These are phyloP conservation scores for Andrena marginata DNA, from an alignment of 2,888 invertebrate species.

Conservation along the genomic window DNA sequence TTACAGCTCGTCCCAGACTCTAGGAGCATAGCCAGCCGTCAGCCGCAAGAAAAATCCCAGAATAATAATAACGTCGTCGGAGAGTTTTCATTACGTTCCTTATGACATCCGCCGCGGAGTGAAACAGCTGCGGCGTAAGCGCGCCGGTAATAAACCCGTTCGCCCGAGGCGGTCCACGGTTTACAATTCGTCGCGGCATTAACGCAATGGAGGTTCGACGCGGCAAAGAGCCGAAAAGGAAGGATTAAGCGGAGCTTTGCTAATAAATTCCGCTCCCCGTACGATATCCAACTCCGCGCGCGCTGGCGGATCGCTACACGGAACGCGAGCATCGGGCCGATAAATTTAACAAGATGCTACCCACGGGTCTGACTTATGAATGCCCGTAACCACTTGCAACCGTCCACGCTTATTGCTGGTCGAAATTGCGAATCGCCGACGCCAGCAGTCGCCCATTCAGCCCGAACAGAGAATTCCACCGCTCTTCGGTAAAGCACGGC, in stretches of 20 bases:
- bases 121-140: neutral
- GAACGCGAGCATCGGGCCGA: neutral
- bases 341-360: constrained; percentile 6
- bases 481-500: neutral
- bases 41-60: neutral
- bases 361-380: constrained; percentile 22
- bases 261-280: constrained; percentile 25
- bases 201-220: neutral
- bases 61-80: neutral
- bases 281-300: neutral
- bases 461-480: neutral
- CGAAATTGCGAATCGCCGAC: constrained; percentile 28
- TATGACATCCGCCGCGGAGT: neutral
- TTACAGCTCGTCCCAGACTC: neutral
- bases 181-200: constrained; percentile 6
- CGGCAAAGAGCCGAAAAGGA: neutral
- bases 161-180: neutral
- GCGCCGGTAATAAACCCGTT: constrained; percentile 13
- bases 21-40: neutral
- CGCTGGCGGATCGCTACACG: neutral
- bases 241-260: constrained; percentile 3
- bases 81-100: neutral
- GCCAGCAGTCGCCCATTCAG: neutral
- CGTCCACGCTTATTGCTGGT: neutral
- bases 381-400: constrained; percentile 16